Evolutionary conservation across 1,140 invertebrate genomes (phyloP).

Genomic region (Pseudobourletiella spinata): DNA sequence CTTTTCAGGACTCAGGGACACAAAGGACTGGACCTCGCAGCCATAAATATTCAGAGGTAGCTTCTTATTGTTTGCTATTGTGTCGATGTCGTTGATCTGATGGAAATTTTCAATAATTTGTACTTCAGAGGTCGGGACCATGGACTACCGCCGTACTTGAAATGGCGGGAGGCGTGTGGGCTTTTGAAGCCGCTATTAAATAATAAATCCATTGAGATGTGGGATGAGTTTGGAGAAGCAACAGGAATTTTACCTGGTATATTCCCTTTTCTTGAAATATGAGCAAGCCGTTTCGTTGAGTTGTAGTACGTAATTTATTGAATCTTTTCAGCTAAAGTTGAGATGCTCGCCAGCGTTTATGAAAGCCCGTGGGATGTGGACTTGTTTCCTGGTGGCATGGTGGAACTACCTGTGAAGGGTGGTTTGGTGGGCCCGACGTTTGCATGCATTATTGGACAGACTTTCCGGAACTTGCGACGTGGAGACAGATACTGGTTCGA

Average conservation of each 20-base stretch:
- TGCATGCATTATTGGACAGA: conserved; percentile 89
- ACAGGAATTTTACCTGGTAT: conserved; percentile 41
- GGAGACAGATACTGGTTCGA: conserved; percentile 58
- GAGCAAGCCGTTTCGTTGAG: no score
- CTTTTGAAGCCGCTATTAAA: conserved; percentile 42
- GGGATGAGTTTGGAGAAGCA: conserved; percentile 58
- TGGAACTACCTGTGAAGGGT: conserved; percentile 71
- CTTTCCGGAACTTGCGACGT: conserved; percentile 72
- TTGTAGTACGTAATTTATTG: no score
- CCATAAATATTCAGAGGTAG: conserved; percentile 53
- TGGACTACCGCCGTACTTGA: conserved; percentile 70
- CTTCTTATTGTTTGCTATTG: neutral
- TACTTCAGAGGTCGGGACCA: conserved; percentile 69
- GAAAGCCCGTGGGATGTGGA: conserved; percentile 38
- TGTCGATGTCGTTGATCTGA: no score
- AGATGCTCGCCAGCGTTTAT: conserved; percentile 23
- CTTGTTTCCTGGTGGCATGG: conserved; percentile 55
- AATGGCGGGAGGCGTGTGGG: conserved; percentile 71
- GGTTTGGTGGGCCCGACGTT: conserved; percentile 90
- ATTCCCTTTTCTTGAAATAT: no score
- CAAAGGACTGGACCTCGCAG: conserved; percentile 46
- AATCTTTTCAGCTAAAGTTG: conserved; percentile 28
- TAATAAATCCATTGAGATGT: conserved; percentile 51
- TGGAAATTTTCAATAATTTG: no score
- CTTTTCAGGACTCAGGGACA: conserved; percentile 63